Evolutionary conservation across 2,888 invertebrate species (phyloP), one percentile per base, ranked within the genome.

Genomic region (Torymus texanus): DNA sequence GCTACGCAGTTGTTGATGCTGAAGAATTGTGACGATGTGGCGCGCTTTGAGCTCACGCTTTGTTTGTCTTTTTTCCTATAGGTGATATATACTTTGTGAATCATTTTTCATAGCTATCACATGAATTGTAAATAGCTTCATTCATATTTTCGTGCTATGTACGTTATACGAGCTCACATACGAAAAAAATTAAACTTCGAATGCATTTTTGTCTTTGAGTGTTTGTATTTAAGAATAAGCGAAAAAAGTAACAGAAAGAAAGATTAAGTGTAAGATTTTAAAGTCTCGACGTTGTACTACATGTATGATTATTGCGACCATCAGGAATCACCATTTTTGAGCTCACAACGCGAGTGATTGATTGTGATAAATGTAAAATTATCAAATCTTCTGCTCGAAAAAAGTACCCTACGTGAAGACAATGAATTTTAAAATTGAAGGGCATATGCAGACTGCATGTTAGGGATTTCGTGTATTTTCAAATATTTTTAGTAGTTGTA

Each of bases 321-420:
- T 59, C 72, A 66, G 66, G n/a, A 72, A 61, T 55, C 14, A 72
- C 55, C 55, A 58, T 58, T 73, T 68, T 67, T 1, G 21, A 62
- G 74, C 65, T 74, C 67, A 53, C 14, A 8, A 58, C 53, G 58
- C 58, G 74, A 79, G 70, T 63, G 51, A 62, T 24, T 56, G 59
- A 68, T 74, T 79, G 74, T 79, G 78, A 79, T 79, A 79, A 74
- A 74, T 70, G 59, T 70, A 74, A 63, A 74, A 61, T 59, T 65
- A 58, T 74, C 50, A 10, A 18, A 77, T 13, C 71, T 65, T 65
- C 58, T 71, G 77, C 41, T 77, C 16, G 18, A 59, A 63, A 16
- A 12, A 41, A 41, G 5, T 41, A 41, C 8, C 41, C 41, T 41
- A 41, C 41, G 41, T 41, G 41, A 41, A 41, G 41, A 41, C 41